phyloP scores from a whole-genome alignment of 2,113 vertebrate species.

The Scomber colias region DNA sequence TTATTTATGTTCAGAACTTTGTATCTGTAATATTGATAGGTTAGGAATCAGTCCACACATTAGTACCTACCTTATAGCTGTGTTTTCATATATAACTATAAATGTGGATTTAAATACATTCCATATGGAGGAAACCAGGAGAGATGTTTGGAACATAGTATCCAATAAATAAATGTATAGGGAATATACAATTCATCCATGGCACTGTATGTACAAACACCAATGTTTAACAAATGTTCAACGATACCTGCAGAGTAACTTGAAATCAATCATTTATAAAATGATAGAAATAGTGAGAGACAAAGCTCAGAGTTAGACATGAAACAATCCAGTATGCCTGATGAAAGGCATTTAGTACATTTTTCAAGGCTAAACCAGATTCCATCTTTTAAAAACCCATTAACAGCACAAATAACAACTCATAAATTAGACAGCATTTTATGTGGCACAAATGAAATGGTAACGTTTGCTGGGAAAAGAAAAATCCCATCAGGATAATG shows the following conservation, averaged over 20 bases:
- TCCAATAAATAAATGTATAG: too few relatives aligned
- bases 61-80: too few relatives aligned
- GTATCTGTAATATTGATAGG: too few relatives aligned
- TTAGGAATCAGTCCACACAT: too few relatives aligned
- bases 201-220: neutral
- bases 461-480: conserved; percentile 24
- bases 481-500: conserved; percentile 36
- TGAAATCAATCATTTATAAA: neutral
- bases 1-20: too few relatives aligned
- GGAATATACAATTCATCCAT: neutral
- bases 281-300: neutral
- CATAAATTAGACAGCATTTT: conserved; percentile 40
- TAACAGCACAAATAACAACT: conserved; percentile 44
- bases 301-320: neutral
- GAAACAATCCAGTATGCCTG: neutral
- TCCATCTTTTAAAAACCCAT: conserved; percentile 33
- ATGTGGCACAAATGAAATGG: too few relatives aligned
- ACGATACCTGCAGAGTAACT: neutral
- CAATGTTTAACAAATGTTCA: neutral
- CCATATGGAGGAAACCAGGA: too few relatives aligned
- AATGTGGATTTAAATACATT: too few relatives aligned
- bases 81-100: too few relatives aligned
- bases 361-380: conserved; percentile 33
- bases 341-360: conserved; percentile 23
- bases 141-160: too few relatives aligned